Conservation (phyloP, 2,797 vertebrate genomes). For the Masticophis lateralis region DNA sequence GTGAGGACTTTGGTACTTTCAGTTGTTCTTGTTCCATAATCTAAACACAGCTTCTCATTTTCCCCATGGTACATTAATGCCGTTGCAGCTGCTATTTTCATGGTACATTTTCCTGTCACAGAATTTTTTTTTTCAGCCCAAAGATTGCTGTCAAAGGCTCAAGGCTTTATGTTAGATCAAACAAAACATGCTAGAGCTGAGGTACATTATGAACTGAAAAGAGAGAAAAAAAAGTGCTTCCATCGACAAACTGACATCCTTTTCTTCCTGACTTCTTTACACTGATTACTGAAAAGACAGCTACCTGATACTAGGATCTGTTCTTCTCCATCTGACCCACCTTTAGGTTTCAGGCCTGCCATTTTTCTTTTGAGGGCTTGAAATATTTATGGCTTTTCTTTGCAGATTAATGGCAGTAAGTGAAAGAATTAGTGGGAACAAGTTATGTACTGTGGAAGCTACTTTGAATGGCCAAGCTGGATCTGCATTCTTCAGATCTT, state of each 20-base stretch:
- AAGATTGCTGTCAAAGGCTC: not conserved
- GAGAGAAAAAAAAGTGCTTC: constrained; percentile 29
- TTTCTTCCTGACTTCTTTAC: constrained; percentile 24
- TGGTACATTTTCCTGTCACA: constrained; percentile 16
- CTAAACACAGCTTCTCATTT: constrained; percentile 1
- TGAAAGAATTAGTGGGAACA: constrained; percentile 21
- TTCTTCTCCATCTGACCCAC: not conserved
- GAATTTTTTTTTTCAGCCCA: not conserved
- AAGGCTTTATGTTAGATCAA: not conserved
- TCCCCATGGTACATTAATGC: constrained; percentile 6
- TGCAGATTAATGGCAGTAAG: constrained; percentile 19
- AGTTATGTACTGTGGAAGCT: constrained; percentile 29
- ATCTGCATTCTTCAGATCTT: constrained; percentile 27
- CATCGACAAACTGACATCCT: constrained; percentile 55
- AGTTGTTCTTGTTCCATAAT: not conserved
- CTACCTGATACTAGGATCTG: constrained; percentile 25
- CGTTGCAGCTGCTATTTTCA: constrained; percentile 2
- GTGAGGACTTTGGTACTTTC: not conserved
- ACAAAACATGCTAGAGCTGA: constrained; percentile 13
- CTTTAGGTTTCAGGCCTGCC: constrained; percentile 2
- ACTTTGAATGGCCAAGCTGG: constrained; percentile 27
- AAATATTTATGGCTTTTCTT: constrained; percentile 38
- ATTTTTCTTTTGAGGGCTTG: constrained; percentile 7
- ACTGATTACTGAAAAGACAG: constrained; percentile 48
- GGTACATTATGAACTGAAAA: constrained; percentile 20